Evolutionary conservation across 2,113 vertebrate genomes (phyloP).

Genomic region (Noturus placidus): DNA sequence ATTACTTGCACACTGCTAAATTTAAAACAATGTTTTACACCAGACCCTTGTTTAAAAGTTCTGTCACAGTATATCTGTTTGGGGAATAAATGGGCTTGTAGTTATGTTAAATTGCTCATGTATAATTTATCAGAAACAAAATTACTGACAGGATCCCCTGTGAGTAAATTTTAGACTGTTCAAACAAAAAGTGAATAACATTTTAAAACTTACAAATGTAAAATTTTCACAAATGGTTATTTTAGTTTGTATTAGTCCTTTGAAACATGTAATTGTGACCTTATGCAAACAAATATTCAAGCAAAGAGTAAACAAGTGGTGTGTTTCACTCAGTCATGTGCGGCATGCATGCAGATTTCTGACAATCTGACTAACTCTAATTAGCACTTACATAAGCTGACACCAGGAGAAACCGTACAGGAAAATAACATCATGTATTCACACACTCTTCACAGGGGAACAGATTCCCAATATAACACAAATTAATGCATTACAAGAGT

Average conservation of each 20-base stretch:
- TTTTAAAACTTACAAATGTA: background rate
- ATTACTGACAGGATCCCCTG: background rate
- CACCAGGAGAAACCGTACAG: background rate
- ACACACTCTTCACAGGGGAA: background rate
- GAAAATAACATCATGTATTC: background rate
- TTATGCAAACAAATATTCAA: slow-evolving; percentile 7
- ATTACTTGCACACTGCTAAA: background rate
- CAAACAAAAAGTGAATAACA: background rate
- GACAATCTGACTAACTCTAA: background rate
- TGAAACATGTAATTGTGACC: background rate
- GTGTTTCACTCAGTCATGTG: background rate
- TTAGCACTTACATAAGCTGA: background rate
- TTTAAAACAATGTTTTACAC: slow-evolving; percentile 4
- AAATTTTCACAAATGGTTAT: background rate
- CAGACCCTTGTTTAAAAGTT: background rate
- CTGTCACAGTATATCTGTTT: background rate
- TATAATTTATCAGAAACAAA: slow-evolving; percentile 4
- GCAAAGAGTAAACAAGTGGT: background rate
- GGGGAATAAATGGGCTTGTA: background rate
- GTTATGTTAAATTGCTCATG: background rate
- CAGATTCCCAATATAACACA: background rate
- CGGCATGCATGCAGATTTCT: background rate
- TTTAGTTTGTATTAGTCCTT: background rate
- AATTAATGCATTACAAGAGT: background rate
- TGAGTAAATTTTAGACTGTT: background rate